Evolutionary conservation across 1,140 invertebrate genomes (phyloP).

Genomic region (Rhyacophila brunnea): DNA sequence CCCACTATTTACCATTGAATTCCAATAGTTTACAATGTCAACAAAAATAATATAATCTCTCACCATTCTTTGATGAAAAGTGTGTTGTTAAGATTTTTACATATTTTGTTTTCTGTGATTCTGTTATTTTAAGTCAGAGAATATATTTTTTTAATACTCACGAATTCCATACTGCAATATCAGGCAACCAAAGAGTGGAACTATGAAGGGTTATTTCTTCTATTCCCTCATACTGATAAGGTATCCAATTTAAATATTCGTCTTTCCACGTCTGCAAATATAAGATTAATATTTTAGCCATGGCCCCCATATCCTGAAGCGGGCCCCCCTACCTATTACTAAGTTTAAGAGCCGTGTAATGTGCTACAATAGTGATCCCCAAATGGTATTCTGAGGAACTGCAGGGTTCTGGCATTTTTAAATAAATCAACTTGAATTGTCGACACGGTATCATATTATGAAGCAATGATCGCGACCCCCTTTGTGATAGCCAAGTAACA

Average conservation of each 20-base stretch:
- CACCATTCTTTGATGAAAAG: neutral
- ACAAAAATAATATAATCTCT: neutral
- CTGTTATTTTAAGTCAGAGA: neutral
- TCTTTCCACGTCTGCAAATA: constrained; percentile 31
- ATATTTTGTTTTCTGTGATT: neutral
- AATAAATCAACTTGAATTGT: too few relatives aligned
- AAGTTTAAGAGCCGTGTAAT: too few relatives aligned
- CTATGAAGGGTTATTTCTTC: constrained; percentile 16
- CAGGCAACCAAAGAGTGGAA: constrained; percentile 29
- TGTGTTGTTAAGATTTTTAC: neutral
- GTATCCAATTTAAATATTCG: constrained; percentile 29
- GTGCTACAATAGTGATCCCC: too few relatives aligned
- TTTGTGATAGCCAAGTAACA: too few relatives aligned
- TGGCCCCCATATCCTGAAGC: too few relatives aligned
- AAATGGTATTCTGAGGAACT: too few relatives aligned
- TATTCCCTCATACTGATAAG: constrained; percentile 11
- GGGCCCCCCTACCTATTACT: too few relatives aligned
- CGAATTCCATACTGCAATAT: constrained; percentile 26
- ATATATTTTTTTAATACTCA: constrained; percentile 10
- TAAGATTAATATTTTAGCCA: too few relatives aligned
- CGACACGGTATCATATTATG: too few relatives aligned
- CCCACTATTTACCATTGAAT: neutral
- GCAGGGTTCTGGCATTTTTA: too few relatives aligned
- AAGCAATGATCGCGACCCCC: too few relatives aligned
- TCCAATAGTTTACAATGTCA: neutral